Evolutionary conservation across 2,888 invertebrate species (phyloP), one percentile per base, ranked within the genome.

Genomic region (Chloromyia formosa): DNA sequence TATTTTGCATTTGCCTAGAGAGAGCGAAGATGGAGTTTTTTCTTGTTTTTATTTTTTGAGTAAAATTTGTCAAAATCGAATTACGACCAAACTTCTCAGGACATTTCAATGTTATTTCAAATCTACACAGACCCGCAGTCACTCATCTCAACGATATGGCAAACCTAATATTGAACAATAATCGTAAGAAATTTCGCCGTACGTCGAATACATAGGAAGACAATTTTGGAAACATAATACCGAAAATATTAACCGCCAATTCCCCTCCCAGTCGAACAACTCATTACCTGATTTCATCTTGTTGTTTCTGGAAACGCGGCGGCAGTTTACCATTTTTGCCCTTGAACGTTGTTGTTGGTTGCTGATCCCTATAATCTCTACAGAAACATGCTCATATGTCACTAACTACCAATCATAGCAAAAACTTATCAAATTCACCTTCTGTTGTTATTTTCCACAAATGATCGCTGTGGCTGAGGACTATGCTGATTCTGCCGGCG

Each of bases 271-370:
- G n/a, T n/a, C n/a, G n/a, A n/a, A n/a, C n/a, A n/a, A n/a, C n/a
- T n/a, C n/a, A n/a, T 58, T 58, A 71, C 71, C 71, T 71, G 40
- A 56, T 71, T 3, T 71, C 71, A 18, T 71, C 66, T 75, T 82
- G 81, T 4, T 79, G 79, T 60, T 81, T 82, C 74, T 82, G 82
- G 62, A 83, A 79, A 60, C 83, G 78, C 12, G 84, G 84, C 1
- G 84, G 82, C 56, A 82, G 75, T 76, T 78, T 79, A 3, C 18
- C 23, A 20, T 40, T 42, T 64, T 78, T 78, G 23, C 69, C 61
- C 14, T 64, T 74, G 68, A 73, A 76, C 22, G 68, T 58, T 5
- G 27, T 35, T 40, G 54, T 42, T 14, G 72, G 61, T 2, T 35
- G 27, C n/a, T 58, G 66, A 14, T 76, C 76, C 23, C 64, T 74